Evolutionary conservation across 2,888 invertebrate species (phyloP).

Genomic region (Eulithis testata): DNA sequence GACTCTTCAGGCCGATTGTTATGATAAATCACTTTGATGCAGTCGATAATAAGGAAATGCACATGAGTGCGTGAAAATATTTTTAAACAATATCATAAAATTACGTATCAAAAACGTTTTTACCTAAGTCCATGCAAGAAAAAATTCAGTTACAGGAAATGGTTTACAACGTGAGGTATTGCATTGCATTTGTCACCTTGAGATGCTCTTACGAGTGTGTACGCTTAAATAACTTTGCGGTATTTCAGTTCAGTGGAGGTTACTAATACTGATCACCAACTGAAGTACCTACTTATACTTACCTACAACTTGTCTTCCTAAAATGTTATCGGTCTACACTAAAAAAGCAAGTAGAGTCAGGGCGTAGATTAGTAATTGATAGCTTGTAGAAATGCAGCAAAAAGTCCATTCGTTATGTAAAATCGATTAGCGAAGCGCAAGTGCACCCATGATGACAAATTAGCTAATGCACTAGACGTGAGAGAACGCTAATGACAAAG

Average conservation of each 20-base stretch:
- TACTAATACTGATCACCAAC: constrained; percentile 2
- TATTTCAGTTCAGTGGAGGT: constrained; percentile 32
- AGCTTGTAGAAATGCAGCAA: constrained; percentile 27
- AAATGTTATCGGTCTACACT: neutral
- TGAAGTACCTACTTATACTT: neutral
- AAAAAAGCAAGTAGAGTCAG: constrained; percentile 32
- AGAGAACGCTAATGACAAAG: constrained; percentile 77
- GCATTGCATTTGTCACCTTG: constrained; percentile 24
- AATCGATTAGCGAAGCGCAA: constrained; percentile 57
- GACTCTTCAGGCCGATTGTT: no score
- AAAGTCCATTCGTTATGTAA: constrained; percentile 46
- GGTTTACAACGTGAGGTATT: constrained; percentile 16
- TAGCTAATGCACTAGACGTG: constrained; percentile 77
- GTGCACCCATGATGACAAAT: constrained; percentile 69
- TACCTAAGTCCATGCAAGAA: neutral
- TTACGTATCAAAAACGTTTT: neutral
- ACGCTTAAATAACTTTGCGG: constrained; percentile 26
- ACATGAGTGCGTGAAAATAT: no score
- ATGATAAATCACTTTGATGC: no score
- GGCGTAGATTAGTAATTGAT: constrained; percentile 38
- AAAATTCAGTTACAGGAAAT: constrained; percentile 25
- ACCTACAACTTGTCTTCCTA: no score
- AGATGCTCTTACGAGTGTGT: constrained; percentile 15
- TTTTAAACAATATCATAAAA: no score
- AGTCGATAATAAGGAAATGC: no score